Evolutionary conservation across 2,797 vertebrate genomes (phyloP).

Genomic region (Jordanella pulchra): DNA sequence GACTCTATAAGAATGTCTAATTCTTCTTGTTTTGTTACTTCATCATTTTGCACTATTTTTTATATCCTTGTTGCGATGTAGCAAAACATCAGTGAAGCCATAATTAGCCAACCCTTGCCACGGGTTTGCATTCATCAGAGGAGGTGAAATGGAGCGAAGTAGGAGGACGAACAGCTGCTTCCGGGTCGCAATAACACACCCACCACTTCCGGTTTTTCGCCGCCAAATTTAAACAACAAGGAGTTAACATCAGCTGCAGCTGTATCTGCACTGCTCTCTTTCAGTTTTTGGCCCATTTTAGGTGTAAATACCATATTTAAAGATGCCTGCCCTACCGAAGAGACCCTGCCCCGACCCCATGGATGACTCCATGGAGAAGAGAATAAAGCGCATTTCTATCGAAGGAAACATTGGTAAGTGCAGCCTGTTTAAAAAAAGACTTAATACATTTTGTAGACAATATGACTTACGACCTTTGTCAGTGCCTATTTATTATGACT

Average conservation of each 20-base stretch:
- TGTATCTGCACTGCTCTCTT: not conserved
- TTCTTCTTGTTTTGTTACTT: too few relatives aligned
- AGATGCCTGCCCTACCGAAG: slow-evolving; percentile 84
- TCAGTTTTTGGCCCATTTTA: not conserved
- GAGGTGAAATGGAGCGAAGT: not conserved
- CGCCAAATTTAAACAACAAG: slow-evolving; percentile 54
- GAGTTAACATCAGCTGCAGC: not conserved
- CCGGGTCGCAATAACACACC: slow-evolving; percentile 28
- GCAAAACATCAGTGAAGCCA: too few relatives aligned
- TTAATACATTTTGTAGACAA: not conserved
- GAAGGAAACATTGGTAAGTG: slow-evolving; percentile 93
- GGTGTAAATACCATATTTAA: fast-evolving
- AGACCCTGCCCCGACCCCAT: slow-evolving; percentile 69
- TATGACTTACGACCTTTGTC: not conserved
- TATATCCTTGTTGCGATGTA: too few relatives aligned
- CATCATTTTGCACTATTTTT: too few relatives aligned
- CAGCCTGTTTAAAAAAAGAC: too few relatives aligned
- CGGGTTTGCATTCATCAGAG: too few relatives aligned
- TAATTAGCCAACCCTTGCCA: too few relatives aligned
- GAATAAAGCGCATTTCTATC: slow-evolving; percentile 84
- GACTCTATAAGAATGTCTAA: too few relatives aligned
- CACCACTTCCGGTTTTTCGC: slow-evolving; percentile 22
- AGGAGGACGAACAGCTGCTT: slow-evolving; percentile 17
- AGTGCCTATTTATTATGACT: too few relatives aligned
- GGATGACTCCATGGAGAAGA: slow-evolving; percentile 63